Base-by-base conservation (phyloP, 2,888 invertebrate species). In the Drosophila peninsularis region DNA sequence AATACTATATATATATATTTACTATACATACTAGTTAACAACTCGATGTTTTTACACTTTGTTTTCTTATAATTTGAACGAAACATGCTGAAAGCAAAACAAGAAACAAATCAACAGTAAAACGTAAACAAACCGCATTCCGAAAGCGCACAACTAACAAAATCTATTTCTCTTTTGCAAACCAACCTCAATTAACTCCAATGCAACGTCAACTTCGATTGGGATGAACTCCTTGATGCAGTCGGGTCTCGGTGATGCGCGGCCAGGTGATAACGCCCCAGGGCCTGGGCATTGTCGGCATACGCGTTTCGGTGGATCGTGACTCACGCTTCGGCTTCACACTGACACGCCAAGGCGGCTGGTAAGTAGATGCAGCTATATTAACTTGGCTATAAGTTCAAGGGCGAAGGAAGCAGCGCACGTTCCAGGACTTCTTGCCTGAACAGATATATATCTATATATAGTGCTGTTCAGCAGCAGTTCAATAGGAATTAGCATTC, bases 171-270 rank as follows among this genome's bases (percentile, higher is more conserved):
- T 84, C 70, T 84, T 80, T 81, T 76, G 55, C 75, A 69, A 75
- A 58, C 49, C 62, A 24, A 37, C 19, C 47, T 47, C 42, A 21
- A 17, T 55, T 39, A 37, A 47, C 19, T 21, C 32, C 50, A 36
- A 24, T 45, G 45, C 30, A 34, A 50, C 41, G 10, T 30, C 30
- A 30, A 30, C 10, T 3, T 17, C 30, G 27, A 30, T 30, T 37
- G 11, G 52, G 60, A 62, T 24, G 39, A 9, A 27, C 11, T 21
- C 42, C 50, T 19, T 14, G 17, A 44, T 42, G 61, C 95, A 99
- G 99, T 94, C 98, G 99, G 92, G 99, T 98, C 90, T 98, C 99
- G 91, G 99, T 99, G 92, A 98, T 99, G 95, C 95, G 99, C 91
- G 99, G 99, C 83, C 97, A 97, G 93, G 98, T 99, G 91, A 95